Evolutionary conservation across 2,888 invertebrate genomes (phyloP).

Genomic region (Sinohyriopsis cumingii): DNA sequence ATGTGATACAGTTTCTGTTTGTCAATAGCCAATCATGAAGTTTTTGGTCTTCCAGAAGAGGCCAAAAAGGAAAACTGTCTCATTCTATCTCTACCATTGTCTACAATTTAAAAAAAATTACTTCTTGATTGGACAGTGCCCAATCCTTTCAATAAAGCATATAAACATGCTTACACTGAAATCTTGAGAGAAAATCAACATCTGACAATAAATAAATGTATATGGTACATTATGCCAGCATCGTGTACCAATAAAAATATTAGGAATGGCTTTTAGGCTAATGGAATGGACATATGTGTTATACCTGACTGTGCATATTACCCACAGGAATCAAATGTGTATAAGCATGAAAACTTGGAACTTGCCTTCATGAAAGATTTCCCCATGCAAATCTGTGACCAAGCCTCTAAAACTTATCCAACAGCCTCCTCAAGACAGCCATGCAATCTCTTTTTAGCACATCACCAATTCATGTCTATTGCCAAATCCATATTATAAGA

Average conservation of each 20-base stretch:
- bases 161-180: not conserved
- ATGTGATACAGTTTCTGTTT: conserved; percentile 1
- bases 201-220: not conserved
- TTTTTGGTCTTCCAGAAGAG: not conserved
- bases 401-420: too few species aligned
- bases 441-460: too few species aligned
- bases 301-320: not conserved
- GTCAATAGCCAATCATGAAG: conserved; percentile 2
- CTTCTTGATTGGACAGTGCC: not conserved
- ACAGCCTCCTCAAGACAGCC: too few species aligned
- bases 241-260: not conserved
- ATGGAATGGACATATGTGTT: not conserved
- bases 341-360: too few species aligned
- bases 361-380: too few species aligned
- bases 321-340: not conserved
- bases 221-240: not conserved
- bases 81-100: not conserved
- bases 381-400: too few species aligned
- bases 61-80: not conserved
- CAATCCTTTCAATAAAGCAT: not conserved
- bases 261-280: not conserved
- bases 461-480: too few species aligned
- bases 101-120: not conserved
- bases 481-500: too few species aligned
- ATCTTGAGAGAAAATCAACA: not conserved